Evolutionary conservation across 2,797 vertebrate genomes (phyloP), one percentile per base, ranked within the genome.

Genomic region (Hafferia zeledoni): DNA sequence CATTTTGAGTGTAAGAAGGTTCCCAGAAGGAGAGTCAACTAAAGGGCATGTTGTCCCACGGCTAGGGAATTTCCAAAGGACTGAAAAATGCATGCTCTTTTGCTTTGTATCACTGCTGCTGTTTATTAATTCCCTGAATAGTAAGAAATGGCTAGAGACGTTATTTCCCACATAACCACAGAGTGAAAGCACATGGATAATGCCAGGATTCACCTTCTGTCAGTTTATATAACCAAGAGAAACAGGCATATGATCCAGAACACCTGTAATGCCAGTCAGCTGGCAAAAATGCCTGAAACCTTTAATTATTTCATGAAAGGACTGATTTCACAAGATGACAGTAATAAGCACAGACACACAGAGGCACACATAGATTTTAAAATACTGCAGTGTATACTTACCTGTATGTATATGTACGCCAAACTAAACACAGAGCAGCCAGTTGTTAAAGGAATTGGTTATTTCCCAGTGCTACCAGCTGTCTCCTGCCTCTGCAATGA

Each of bases 131-230:
- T 95, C 87, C 65, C 91, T 81, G n/a, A 88, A 94, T 81, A 83
- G 91, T 41, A 94, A 83, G 76, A 93, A 90, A 72, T 78, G 76
- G 91, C 87, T 96, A 88, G 87, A 95, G 87, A 95, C 1, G 1
- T 72, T 86, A 86, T 83, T 93, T 94, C 91, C 83, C 79, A 71
- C 76, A 83, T 86, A 95, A 86, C 87, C 72, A 65, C 69, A 76
- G 65, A 75, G 50, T 86, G 87, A 91, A 87, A 95, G 61, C 91
- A 76, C 87, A 76, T 25, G 46, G 65, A 86, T 94, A 94, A 93
- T 76, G 93, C 89, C 93, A 96, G 85, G 69, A 94, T 94, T 90
- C 94, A 96, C 91, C 91, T 96, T 95, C 96, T 96, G 93, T 96
- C 94, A 91, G 46, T 89, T 92, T 90, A 92, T 53, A 86, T 86